A percentile compares a stretch with the other conserved stretches of the same genome.
These are phyloP conservation scores for Rhinella marina DNA, from an alignment of 2,797 vertebrate species.

Conservation along the genomic window DNA sequence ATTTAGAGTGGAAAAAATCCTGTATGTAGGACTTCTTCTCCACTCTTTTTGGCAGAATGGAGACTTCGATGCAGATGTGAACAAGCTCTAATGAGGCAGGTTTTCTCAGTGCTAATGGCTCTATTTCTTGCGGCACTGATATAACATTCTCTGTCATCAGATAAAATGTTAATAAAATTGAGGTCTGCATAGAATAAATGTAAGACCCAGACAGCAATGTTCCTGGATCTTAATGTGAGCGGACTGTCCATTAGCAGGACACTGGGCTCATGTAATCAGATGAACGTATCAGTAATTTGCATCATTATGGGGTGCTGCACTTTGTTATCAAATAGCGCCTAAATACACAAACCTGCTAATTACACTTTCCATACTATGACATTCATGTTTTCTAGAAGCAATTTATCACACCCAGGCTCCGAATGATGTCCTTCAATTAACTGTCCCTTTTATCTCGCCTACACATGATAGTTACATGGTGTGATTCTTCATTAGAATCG, in stretches of 20 bases:
- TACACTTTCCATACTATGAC: slow-evolving; percentile 23
- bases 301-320: slow-evolving; percentile 32
- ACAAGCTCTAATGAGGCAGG: background rate
- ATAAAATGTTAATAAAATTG: slow-evolving; percentile 1
- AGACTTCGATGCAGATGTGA: too few relatives aligned
- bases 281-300: slow-evolving; percentile 36
- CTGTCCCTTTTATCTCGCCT: slow-evolving; percentile 6
- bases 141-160: background rate
- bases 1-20: too few relatives aligned
- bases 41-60: too few relatives aligned
- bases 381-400: slow-evolving; percentile 20
- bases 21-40: too few relatives aligned
- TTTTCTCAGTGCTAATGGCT: background rate
- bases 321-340: slow-evolving; percentile 20
- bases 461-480: background rate
- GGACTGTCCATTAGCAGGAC: slow-evolving; percentile 22
- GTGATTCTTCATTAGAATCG: background rate
- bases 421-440: background rate
- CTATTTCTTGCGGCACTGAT: background rate
- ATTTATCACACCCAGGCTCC: background rate
- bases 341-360: slow-evolving; percentile 25
- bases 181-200: background rate
- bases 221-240: slow-evolving; percentile 18
- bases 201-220: background rate
- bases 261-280: background rate